phyloP scores from a whole-genome alignment of 2,888 invertebrate genomes.

The Aphodius granarius region DNA sequence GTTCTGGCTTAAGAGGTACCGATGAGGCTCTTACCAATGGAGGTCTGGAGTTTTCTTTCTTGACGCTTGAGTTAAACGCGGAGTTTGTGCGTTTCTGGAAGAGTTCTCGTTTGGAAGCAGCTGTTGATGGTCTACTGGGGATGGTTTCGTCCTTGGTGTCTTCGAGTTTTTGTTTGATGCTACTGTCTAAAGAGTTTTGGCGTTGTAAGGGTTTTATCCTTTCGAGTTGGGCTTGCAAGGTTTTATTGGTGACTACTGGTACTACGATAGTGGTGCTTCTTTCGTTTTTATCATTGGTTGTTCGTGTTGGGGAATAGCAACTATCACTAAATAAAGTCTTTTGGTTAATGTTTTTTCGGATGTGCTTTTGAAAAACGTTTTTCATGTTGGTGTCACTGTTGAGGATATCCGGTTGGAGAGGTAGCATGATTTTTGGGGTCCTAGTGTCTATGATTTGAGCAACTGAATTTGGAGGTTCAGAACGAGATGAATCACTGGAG shows the following conservation, averaged over 20 bases:
- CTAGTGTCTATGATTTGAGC: slow-evolving; percentile 43
- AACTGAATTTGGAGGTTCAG: slow-evolving; percentile 23
- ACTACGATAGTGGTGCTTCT: slow-evolving; percentile 40
- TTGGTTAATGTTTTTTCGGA: slow-evolving; percentile 31
- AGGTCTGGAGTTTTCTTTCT: slow-evolving; percentile 38
- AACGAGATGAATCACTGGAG: slow-evolving; percentile 7
- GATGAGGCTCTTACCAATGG: slow-evolving; percentile 48
- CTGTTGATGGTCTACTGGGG: slow-evolving; percentile 43
- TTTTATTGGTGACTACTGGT: slow-evolving; percentile 40
- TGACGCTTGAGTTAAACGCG: slow-evolving; percentile 44
- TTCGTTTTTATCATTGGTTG: slow-evolving; percentile 12
- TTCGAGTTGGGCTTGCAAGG: slow-evolving; percentile 5
- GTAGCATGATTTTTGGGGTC: slow-evolving; percentile 42
- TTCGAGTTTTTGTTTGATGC: slow-evolving; percentile 2
- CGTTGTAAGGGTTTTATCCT: slow-evolving; percentile 5
- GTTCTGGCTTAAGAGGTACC: slow-evolving; percentile 41
- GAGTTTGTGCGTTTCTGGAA: slow-evolving; percentile 51
- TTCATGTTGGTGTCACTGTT: slow-evolving; percentile 31
- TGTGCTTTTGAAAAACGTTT: slow-evolving; percentile 38
- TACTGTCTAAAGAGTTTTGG: slow-evolving; percentile 13
- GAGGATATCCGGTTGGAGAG: slow-evolving; percentile 27
- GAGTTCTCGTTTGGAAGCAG: slow-evolving; percentile 45
- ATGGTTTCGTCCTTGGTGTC: background rate
- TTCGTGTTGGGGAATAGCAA: slow-evolving; percentile 24
- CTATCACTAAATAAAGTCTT: slow-evolving; percentile 25